phyloP scores from a whole-genome alignment of 2,797 vertebrate genomes.

The Triplophysa yarkandensis region DNA sequence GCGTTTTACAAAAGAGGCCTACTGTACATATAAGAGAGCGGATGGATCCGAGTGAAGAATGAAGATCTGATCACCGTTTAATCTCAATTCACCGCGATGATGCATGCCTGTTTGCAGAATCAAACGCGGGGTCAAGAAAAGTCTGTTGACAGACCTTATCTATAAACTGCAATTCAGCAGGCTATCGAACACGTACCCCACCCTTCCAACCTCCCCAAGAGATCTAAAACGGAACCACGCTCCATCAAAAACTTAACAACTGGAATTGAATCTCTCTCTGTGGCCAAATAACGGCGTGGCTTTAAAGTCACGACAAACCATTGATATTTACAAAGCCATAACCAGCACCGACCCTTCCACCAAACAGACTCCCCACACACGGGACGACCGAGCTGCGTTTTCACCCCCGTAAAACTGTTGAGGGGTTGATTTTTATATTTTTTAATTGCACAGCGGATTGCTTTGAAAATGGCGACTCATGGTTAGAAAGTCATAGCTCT shows the following conservation, averaged over 20 bases:
- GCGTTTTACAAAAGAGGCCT: background rate
- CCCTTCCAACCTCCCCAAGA: slow-evolving; percentile 9
- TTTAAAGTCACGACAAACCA: slow-evolving; percentile 46
- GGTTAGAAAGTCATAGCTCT: slow-evolving; percentile 70
- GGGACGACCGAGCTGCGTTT: slow-evolving; percentile 42
- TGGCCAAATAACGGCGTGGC: slow-evolving; percentile 31
- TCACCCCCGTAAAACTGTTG: slow-evolving; percentile 50
- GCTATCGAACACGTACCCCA: background rate
- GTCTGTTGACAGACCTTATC: slow-evolving; percentile 47
- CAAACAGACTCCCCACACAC: slow-evolving; percentile 41
- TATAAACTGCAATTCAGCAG: slow-evolving; percentile 35
- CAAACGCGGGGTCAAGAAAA: slow-evolving; percentile 16
- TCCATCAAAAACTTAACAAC: slow-evolving; percentile 43
- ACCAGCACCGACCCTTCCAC: slow-evolving; percentile 53
- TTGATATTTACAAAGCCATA: slow-evolving; percentile 53
- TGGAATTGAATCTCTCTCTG: slow-evolving; percentile 35
- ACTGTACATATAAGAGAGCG: background rate
- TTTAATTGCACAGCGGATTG: slow-evolving; percentile 54
- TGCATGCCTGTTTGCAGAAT: slow-evolving; percentile 25
- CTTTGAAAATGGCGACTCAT: slow-evolving; percentile 41
- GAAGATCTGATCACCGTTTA: slow-evolving; percentile 21
- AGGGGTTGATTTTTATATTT: slow-evolving; percentile 48
- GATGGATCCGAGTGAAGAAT: background rate
- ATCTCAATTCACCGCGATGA: background rate
- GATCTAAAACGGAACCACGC: slow-evolving; percentile 32